Conservation (phyloP, 2,888 invertebrate species). For the Camptogramma bilineatum region DNA sequence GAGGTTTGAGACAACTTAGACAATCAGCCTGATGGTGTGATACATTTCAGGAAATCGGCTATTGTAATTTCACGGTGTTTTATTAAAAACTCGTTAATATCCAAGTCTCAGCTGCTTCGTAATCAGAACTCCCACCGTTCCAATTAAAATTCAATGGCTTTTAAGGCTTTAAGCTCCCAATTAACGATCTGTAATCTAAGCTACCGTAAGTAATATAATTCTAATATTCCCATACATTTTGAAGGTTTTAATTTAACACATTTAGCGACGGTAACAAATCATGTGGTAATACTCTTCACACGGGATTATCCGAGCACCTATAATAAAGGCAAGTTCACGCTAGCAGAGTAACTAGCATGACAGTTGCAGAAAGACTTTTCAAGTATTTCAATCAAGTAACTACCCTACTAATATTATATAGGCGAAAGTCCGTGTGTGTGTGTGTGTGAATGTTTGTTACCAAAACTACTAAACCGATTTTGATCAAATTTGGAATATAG, state of each 20-base stretch:
- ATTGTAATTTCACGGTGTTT: conserved; percentile 9
- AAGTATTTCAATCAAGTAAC: too few species aligned
- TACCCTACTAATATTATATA: too few species aligned
- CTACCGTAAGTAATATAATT: conserved; percentile 38
- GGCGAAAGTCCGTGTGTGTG: too few species aligned
- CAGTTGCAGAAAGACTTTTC: neutral
- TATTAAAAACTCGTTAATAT: neutral
- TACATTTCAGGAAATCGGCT: neutral
- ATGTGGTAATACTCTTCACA: conserved; percentile 44
- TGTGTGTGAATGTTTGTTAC: too few species aligned
- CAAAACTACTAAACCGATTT: too few species aligned
- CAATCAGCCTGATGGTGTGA: too few species aligned
- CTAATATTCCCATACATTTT: conserved; percentile 33
- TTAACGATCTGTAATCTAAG: conserved; percentile 32
- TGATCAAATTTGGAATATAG: too few species aligned
- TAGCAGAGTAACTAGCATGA: conserved; percentile 12
- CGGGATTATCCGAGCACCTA: conserved; percentile 41
- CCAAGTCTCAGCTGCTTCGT: conserved; percentile 1
- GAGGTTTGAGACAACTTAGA: too few species aligned
- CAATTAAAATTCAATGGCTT: conserved; percentile 26
- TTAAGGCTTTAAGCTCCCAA: conserved; percentile 31
- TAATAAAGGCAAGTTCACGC: conserved; percentile 23
- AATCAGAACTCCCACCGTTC: conserved; percentile 20
- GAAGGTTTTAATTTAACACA: conserved; percentile 37
- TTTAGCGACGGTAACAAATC: conserved; percentile 46